Conservation (phyloP, 2,888 invertebrate genomes). For the Limnephilus marmoratus region DNA sequence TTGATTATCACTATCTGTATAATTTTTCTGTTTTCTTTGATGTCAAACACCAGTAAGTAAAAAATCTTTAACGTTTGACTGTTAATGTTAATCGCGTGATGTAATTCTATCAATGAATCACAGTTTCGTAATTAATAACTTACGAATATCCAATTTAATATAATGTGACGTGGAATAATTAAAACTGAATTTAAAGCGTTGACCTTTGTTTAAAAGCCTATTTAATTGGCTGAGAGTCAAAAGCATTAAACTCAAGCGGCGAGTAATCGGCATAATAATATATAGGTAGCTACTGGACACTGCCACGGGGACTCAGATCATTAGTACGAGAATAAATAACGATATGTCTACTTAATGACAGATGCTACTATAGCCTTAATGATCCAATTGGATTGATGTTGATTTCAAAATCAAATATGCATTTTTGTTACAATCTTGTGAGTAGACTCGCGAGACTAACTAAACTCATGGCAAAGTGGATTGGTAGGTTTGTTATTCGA, state of each 20-base stretch:
- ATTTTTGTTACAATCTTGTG: neutral
- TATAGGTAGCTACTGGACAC: slow-evolving; percentile 19
- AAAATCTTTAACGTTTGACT: no score
- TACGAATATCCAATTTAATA: neutral
- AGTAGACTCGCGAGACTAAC: neutral
- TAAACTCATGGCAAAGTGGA: neutral
- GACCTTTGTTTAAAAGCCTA: slow-evolving; percentile 31
- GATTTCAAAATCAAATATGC: neutral
- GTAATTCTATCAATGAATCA: neutral
- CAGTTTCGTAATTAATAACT: neutral
- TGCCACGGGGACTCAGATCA: neutral
- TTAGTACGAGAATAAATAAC: slow-evolving; percentile 23
- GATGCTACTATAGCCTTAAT: slow-evolving; percentile 26
- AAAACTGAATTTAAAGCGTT: slow-evolving; percentile 19
- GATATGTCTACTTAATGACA: slow-evolving; percentile 17
- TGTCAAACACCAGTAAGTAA: no score
- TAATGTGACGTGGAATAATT: neutral
- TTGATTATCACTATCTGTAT: no score
- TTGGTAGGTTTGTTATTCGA: no score
- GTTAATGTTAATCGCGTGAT: neutral
- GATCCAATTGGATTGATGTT: slow-evolving; percentile 29
- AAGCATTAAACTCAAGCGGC: slow-evolving; percentile 34
- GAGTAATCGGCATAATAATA: slow-evolving; percentile 36
- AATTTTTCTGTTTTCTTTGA: no score
- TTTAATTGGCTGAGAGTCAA: slow-evolving; percentile 40